A percentile compares a stretch with the other conserved stretches of the same genome.
phyloP scores from a whole-genome alignment of 92 coral and sea anemone genomes.

The Heteractis magnifica region DNA sequence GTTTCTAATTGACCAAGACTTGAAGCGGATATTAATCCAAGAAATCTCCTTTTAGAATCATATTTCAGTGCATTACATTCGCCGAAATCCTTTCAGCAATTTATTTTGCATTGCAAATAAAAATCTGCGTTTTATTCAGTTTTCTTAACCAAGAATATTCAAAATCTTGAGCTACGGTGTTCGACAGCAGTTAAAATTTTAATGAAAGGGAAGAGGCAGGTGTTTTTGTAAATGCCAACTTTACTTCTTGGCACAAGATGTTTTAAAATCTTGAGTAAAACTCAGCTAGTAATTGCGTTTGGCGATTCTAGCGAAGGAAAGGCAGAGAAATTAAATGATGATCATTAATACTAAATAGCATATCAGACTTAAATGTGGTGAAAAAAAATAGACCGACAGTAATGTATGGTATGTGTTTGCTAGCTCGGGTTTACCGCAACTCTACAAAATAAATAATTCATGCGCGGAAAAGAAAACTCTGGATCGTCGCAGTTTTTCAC shows the following conservation, averaged over 20 bases:
- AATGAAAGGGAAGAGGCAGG: constrained; percentile 60
- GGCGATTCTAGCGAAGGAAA: neutral
- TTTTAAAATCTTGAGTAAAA: constrained; percentile 18
- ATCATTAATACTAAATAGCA: constrained; percentile 16
- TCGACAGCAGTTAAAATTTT: constrained; percentile 54
- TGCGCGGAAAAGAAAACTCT: constrained; percentile 32
- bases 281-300: neutral
- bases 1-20: constrained; percentile 34
- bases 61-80: neutral
- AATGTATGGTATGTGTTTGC: constrained; percentile 31
- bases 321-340: neutral
- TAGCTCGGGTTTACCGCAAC: constrained; percentile 27
- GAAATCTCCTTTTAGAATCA: neutral
- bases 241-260: constrained; percentile 20
- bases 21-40: constrained; percentile 7
- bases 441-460: constrained; percentile 42
- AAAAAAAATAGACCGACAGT: neutral
- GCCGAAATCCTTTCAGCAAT: neutral
- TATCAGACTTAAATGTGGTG: constrained; percentile 21
- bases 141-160: neutral
- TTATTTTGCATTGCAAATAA: neutral
- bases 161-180: constrained; percentile 20
- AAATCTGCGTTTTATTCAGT: neutral
- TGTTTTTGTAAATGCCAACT: constrained; percentile 39
- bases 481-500: neutral